Base-by-base conservation (phyloP, 2,113 vertebrate species). In the Campylorhamphus procurvoides region DNA sequence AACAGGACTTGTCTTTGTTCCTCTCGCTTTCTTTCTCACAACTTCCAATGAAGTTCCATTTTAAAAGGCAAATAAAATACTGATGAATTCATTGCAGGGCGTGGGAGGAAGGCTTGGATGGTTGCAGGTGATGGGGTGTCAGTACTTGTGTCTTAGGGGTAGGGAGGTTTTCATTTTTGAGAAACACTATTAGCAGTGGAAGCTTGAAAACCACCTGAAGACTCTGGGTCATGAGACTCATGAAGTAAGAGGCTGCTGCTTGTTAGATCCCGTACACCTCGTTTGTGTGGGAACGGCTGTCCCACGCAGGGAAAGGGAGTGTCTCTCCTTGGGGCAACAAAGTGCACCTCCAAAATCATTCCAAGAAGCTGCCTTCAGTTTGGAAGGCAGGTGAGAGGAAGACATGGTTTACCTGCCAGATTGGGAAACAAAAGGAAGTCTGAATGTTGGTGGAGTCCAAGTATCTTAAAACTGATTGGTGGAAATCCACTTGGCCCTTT, bases 121-220 rank as follows among this genome's bases (percentile, higher is more conserved):
- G 76, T 47, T 75, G 69, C 94, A 93, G 82, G 80, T 81, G 69
- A 46, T 55, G 77, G 77, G 84, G 49, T 92, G 77, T 77, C 86
- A 39, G 37, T 86, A 52, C 79, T 80, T 86, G 84, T 35, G 39
- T 82, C 37, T 63, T 77, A 6, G 4, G 82, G 85, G 35, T 56
- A 90, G 67, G 60, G 84, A 94, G 55, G 68, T 87, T 44, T 81
- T 75, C 7, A 9, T 74, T 95, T 95, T 95, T 93, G 93, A 97
- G 96, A 96, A 97, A 97, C 95, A 87, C 96, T 96, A 40, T 97
- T 87, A 62, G 49, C 55, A 91, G 58, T 42, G 71, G 76, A 84
- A 93, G 78, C 86, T 87, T 89, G 84, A 69, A 68, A 85, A 84
- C 62, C 67, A 63, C 49, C 77, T 63, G 75, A 74, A 88, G 79